phyloP scores from a whole-genome alignment of 2,888 invertebrate species.

The Branchellion lobata region DNA sequence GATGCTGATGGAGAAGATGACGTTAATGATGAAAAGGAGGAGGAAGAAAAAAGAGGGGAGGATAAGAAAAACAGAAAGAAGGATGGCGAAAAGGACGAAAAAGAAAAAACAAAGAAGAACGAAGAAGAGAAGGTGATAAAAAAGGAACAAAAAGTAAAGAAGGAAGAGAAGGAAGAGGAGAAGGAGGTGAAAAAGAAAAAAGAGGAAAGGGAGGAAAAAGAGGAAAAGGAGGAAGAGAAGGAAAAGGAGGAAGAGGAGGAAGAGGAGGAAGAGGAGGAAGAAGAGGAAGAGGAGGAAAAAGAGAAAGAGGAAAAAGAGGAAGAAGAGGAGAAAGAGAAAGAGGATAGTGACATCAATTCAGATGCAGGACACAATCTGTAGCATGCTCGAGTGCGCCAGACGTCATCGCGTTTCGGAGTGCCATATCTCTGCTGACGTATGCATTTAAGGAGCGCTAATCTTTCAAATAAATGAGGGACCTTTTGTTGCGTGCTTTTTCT shows the following conservation, averaged over 20 bases:
- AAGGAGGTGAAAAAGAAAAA: neutral
- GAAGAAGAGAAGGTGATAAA: constrained; percentile 34
- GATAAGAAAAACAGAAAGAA: neutral
- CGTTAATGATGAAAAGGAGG: no score
- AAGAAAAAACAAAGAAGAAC: no score
- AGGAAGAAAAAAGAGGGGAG: no score
- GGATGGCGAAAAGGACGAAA: neutral
- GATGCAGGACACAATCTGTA: constrained; percentile 7
- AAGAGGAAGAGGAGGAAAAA: constrained; percentile 8
- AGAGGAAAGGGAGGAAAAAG: constrained; percentile 20
- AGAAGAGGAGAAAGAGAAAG: constrained; percentile 12
- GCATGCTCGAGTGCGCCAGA: neutral
- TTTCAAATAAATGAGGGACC: no score
- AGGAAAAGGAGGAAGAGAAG: constrained; percentile 22
- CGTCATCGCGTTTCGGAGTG: neutral
- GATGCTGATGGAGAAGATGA: no score
- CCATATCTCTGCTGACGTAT: constrained; percentile 16
- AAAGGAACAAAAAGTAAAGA: neutral
- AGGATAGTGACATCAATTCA: neutral
- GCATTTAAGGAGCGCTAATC: no score
- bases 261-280: neutral
- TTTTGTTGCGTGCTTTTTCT: no score
- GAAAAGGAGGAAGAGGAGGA: constrained; percentile 17
- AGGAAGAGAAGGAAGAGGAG: neutral
- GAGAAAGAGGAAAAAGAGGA: constrained; percentile 34